Evolutionary conservation across 2,797 vertebrate species (phyloP).

Genomic region (Rhyacichthys aspro): DNA sequence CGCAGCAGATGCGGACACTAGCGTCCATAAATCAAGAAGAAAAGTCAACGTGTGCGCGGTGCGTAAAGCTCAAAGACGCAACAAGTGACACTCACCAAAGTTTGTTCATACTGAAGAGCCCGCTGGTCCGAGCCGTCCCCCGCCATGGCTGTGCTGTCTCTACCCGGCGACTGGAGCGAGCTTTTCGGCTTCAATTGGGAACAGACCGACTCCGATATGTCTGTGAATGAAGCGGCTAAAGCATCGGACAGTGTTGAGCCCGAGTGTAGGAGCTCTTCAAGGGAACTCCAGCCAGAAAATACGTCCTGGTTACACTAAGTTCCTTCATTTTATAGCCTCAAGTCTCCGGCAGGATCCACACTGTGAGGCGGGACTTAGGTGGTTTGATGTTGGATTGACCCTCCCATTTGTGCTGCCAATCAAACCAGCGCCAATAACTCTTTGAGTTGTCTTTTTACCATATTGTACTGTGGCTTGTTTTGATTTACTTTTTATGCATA

Average conservation of each 20-base stretch:
- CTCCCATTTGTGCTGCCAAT: conserved; percentile 61
- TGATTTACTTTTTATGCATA: too few species aligned
- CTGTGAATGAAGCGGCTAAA: conserved; percentile 17
- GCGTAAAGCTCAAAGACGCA: conserved; percentile 42
- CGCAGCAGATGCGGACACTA: conserved; percentile 1
- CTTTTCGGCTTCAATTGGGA: conserved; percentile 27
- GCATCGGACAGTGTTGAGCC: conserved; percentile 16
- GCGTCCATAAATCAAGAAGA: background rate
- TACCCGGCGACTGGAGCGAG: conserved; percentile 35
- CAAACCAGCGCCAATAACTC: background rate
- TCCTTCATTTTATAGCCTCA: conserved; percentile 78
- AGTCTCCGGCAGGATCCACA: conserved; percentile 38
- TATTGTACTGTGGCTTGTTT: too few species aligned
- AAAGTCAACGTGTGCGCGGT: background rate
- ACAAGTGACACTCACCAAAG: conserved; percentile 87
- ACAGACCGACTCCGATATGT: conserved; percentile 25
- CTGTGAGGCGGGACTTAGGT: conserved; percentile 73
- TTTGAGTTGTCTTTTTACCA: too few species aligned
- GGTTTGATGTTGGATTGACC: conserved; percentile 25
- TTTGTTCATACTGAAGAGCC: conserved; percentile 96
- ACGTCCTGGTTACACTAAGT: conserved; percentile 33
- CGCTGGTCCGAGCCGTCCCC: conserved; percentile 88
- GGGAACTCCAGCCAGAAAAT: conserved; percentile 40
- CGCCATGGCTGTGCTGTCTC: conserved; percentile 71
- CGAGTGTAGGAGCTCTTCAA: conserved; percentile 21